Conservation (phyloP, 2,113 vertebrate species). For the Hyperopisus bebe region DNA sequence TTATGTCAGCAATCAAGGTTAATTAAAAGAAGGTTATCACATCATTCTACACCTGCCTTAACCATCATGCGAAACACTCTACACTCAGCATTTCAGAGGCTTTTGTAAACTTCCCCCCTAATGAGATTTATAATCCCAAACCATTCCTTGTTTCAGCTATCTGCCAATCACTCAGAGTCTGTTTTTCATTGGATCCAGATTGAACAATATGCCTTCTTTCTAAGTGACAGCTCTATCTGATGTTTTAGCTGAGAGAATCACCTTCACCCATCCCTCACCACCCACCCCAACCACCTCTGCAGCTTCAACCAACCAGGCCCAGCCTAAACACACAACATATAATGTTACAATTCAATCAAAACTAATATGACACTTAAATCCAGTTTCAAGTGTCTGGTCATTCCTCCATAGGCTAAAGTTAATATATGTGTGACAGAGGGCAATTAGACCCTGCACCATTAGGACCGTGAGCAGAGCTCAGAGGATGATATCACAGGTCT, state of each 20-base stretch:
- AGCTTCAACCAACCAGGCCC: neutral
- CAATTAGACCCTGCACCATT: constrained; percentile 46
- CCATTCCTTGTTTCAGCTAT: constrained; percentile 14
- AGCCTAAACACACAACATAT: constrained; percentile 30
- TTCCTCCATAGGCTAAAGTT: constrained; percentile 54
- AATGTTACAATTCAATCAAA: constrained; percentile 47
- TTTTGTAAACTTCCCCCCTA: neutral
- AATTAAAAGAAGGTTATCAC: neutral
- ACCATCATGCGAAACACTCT: neutral
- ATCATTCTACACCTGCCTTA: neutral
- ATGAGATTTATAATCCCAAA: neutral
- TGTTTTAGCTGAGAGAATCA: constrained; percentile 43
- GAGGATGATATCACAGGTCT: constrained; percentile 46
- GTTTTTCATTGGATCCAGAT: constrained; percentile 27
- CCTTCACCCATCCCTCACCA: neutral
- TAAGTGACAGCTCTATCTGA: constrained; percentile 34
- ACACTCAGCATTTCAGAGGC: neutral
- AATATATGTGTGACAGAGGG: constrained; percentile 52
- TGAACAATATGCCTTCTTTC: constrained; percentile 17
- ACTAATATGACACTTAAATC: constrained; percentile 48
- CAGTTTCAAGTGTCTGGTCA: constrained; percentile 52
- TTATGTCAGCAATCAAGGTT: neutral
- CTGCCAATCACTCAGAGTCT: constrained; percentile 11
- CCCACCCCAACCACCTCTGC: neutral
- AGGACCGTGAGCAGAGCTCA: constrained; percentile 43